Evolutionary conservation across 1,140 invertebrate species (phyloP).

Genomic region (Portunus trituberculatus): DNA sequence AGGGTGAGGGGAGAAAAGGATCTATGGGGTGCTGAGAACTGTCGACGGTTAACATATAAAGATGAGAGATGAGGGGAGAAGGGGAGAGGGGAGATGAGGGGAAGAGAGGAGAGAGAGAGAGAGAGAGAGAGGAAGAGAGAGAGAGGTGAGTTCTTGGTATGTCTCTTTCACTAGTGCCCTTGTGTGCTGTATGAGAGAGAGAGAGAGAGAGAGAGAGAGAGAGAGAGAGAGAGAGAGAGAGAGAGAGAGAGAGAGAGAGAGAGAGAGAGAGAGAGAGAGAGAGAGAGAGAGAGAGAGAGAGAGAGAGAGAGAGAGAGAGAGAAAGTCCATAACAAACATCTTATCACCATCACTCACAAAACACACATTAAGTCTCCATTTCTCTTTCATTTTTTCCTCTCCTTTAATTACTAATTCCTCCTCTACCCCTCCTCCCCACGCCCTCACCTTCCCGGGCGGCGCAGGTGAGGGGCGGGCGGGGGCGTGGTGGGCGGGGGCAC

Average conservation of each 20-base stretch:
- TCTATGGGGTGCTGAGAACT: not conserved
- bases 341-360: too few species aligned
- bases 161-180: too few species aligned
- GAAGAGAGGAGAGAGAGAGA: not conserved
- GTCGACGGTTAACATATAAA: not conserved
- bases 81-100: not conserved
- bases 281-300: constrained; percentile 6
- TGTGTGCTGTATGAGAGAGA: not conserved
- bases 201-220: not conserved
- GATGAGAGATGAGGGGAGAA: not conserved
- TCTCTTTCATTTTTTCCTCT: not conserved
- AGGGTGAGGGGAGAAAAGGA: not conserved
- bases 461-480: too few species aligned
- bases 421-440: too few species aligned
- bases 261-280: constrained; percentile 32
- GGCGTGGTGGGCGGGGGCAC: too few species aligned
- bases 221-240: constrained; percentile 10
- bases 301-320: too few species aligned
- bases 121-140: not conserved
- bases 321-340: too few species aligned
- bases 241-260: not conserved
- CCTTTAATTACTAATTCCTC: not conserved
- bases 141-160: not conserved
- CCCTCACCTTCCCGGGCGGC: too few species aligned
- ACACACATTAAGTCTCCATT: not conserved